Evolutionary conservation across 2,888 invertebrate species (phyloP).

Genomic region (Catotricha subobsoleta): DNA sequence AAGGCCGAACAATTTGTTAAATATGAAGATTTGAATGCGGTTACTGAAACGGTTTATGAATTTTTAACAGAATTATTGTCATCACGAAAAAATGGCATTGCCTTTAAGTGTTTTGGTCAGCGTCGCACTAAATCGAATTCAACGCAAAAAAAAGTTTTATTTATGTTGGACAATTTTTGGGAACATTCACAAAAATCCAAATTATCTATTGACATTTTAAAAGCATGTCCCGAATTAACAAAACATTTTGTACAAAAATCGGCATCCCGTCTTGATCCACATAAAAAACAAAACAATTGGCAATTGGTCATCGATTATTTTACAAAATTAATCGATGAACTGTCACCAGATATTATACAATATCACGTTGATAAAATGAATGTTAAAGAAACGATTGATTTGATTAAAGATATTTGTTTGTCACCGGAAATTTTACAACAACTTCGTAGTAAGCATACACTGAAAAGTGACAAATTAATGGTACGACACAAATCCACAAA

Average conservation of each 20-base stretch:
- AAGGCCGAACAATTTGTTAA: slow-evolving; percentile 15
- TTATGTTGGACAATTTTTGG: slow-evolving; percentile 50
- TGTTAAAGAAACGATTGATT: slow-evolving; percentile 21
- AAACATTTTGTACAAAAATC: slow-evolving; percentile 40
- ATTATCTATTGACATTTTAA: slow-evolving; percentile 42
- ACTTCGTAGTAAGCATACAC: slow-evolving; percentile 14
- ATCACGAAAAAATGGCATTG: slow-evolving; percentile 56
- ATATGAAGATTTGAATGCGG: slow-evolving; percentile 31
- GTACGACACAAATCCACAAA: slow-evolving; percentile 24
- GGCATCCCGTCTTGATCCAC: slow-evolving; percentile 42
- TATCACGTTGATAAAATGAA: slow-evolving; percentile 19
- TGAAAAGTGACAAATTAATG: slow-evolving; percentile 14
- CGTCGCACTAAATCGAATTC: slow-evolving; percentile 23
- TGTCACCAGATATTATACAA: slow-evolving; percentile 9
- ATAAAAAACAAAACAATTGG: slow-evolving; percentile 14
- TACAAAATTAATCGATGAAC: slow-evolving; percentile 3
- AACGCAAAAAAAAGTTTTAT: slow-evolving; percentile 33
- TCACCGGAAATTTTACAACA: slow-evolving; percentile 21
- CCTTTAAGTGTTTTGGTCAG: slow-evolving; percentile 46
- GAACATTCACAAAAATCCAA: slow-evolving; percentile 43
- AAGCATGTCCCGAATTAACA: slow-evolving; percentile 53
- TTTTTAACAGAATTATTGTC: slow-evolving; percentile 59
- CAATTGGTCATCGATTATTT: slow-evolving; percentile 10
- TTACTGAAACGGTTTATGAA: slow-evolving; percentile 41
- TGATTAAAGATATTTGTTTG: slow-evolving; percentile 24